Conservation (phyloP, 2,113 vertebrate species). For the Apus apus region DNA sequence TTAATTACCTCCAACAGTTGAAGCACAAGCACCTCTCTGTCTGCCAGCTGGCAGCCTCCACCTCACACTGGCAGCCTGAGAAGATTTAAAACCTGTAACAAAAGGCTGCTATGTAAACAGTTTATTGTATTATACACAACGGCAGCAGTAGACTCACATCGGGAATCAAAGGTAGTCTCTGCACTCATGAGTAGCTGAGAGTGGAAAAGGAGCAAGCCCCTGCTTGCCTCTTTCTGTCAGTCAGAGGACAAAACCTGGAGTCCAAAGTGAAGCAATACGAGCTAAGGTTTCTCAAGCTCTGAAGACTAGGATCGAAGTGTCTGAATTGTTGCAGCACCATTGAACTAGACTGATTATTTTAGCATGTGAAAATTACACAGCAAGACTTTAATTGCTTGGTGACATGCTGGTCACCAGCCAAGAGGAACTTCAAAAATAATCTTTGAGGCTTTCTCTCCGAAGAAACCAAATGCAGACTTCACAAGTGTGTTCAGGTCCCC, state of each 20-base stretch:
- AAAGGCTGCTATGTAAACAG: conserved; percentile 81
- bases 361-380: neutral
- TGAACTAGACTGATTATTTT: neutral
- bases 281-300: neutral
- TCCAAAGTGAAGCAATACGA: neutral
- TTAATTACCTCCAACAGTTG: conserved; percentile 82
- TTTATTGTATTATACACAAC: conserved; percentile 76
- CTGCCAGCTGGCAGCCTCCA: conserved; percentile 80
- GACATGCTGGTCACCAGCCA: neutral
- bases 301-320: neutral
- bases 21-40: conserved; percentile 82
- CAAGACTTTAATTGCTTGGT: neutral
- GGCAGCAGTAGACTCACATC: conserved; percentile 58
- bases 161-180: conserved; percentile 73
- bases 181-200: neutral
- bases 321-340: neutral
- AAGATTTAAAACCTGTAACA: conserved; percentile 87
- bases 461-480: neutral
- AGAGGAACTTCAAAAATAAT: neutral
- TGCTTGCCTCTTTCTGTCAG: neutral
- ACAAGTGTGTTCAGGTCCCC: neutral
- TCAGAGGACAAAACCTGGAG: neutral
- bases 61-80: conserved; percentile 70
- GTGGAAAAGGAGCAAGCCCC: neutral
- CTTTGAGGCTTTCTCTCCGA: neutral